A percentile compares a stretch with the other conserved stretches of the same genome.
These are phyloP conservation scores for Paedocypris micromegethes DNA, from an alignment of 2,797 vertebrate species.

Conservation along the genomic window DNA sequence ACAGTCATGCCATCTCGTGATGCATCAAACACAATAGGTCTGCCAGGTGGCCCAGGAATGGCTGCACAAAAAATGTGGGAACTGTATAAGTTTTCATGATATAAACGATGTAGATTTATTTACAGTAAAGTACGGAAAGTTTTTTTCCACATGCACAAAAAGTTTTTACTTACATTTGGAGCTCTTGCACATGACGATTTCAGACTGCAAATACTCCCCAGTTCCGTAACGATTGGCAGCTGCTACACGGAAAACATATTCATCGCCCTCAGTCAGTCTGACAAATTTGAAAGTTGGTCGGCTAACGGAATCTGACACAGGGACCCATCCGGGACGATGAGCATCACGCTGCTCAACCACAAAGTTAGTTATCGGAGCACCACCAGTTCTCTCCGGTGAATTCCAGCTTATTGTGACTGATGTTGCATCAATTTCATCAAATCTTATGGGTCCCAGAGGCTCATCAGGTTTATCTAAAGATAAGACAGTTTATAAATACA, in stretches of 20 bases:
- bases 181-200: conserved; percentile 88
- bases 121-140: neutral
- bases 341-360: conserved; percentile 94
- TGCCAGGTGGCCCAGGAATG: conserved; percentile 87
- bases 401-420: conserved; percentile 89
- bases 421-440: conserved; percentile 90
- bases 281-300: conserved; percentile 86
- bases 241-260: conserved; percentile 95
- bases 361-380: conserved; percentile 88
- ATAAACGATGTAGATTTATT: neutral
- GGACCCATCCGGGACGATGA: conserved; percentile 95
- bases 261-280: conserved; percentile 87
- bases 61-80: conserved; percentile 68
- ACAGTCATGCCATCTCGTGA: conserved; percentile 98
- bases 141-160: conserved; percentile 8
- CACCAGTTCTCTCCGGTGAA: conserved; percentile 85
- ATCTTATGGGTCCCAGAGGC: conserved; percentile 80
- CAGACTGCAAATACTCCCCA: conserved; percentile 91
- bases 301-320: conserved; percentile 89
- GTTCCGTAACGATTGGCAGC: conserved; percentile 92
- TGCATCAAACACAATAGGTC: conserved; percentile 85
- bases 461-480: conserved; percentile 88
- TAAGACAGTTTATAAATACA: neutral
- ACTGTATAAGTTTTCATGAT: neutral
- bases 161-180: conserved; percentile 83